These are phyloP conservation scores for Orientallactaga sibirica DNA, from an alignment of 2,797 vertebrate genomes.

Conservation along the genomic window DNA sequence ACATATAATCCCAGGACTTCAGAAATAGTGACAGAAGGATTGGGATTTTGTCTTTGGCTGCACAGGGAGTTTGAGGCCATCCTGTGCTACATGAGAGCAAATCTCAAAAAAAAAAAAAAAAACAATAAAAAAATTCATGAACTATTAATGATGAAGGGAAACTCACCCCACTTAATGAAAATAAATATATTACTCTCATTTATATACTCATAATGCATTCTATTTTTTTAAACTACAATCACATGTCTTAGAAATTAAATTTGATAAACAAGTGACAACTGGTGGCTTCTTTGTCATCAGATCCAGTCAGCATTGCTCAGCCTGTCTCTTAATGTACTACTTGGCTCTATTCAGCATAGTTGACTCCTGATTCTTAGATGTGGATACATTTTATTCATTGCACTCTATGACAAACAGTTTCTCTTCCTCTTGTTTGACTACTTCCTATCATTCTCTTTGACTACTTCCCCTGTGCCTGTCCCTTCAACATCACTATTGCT, in stretches of 20 bases:
- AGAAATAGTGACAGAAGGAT: neutral
- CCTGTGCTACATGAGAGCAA: neutral
- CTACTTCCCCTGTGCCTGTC: neutral
- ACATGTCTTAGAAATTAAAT: constrained; percentile 27
- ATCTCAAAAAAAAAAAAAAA: neutral
- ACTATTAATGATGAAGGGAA: neutral
- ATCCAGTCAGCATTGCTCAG: neutral
- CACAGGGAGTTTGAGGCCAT: neutral
- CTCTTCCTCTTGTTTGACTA: neutral
- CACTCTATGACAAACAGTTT: neutral
- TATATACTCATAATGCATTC: constrained; percentile 12
- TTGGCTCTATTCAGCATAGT: neutral
- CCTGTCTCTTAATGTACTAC: neutral
- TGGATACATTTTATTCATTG: neutral
- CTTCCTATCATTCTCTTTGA: neutral
- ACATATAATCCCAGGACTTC: neutral
- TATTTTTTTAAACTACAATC: neutral
- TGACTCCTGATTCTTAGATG: neutral
- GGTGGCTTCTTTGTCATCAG: constrained; percentile 10
- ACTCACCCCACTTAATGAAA: constrained; percentile 11
- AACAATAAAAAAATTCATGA: neutral
- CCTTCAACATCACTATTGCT: neutral
- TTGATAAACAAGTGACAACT: neutral
- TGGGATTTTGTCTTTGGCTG: neutral
- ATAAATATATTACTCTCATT: neutral